Base-by-base conservation (phyloP, 2,797 vertebrate species). In the Bradypodion pumilum region DNA sequence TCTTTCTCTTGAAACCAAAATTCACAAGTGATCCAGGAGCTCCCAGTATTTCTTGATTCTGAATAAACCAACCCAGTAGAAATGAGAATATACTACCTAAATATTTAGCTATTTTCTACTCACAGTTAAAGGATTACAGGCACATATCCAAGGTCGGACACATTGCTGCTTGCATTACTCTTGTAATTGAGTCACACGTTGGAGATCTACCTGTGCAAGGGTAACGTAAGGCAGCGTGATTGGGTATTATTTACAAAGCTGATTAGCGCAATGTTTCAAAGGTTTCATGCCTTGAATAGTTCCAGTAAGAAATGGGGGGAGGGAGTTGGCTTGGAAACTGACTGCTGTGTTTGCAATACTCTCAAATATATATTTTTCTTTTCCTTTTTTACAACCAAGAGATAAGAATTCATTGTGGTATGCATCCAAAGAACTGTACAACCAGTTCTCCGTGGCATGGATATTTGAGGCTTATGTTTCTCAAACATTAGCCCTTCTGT, bases 291-390 rank as follows among this genome's bases (percentile, higher is more conserved):
- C 74, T 29, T 42, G 29, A 74, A 66, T 60, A 74, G 52, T 76
- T 79, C 49, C 4, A 16, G 27, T 82, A 9, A 46, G 21, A 79
- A 70, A n/a, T n/a, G 35, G 81, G 52, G 52, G 15, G 52, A 44
- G 52, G 35, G 16, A 5, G 12, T 44, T 73, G 46, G n/a, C 49
- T 44, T 72, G 44, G 29, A 59, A 87, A 76, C 62, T 40, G 35
- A 62, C 1, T 88, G 44, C 35, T 89, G 59, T 52, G 44, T 83
- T 78, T 86, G 78, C 74, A 89, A 89, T 89, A 73, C 46, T 83
- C 0, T 5, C 78, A 89, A 78, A 86, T 42, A 82, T 62, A 74
- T 86, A 83, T 56, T 76, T 76, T 27, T n/a, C 27, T n/a, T 42
- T 21, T 4, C 15, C 5, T 8, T n/a, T 25, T 35, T 62, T 44